phyloP scores from a whole-genome alignment of 2,797 vertebrate genomes.

The Spondyliosoma cantharus region DNA sequence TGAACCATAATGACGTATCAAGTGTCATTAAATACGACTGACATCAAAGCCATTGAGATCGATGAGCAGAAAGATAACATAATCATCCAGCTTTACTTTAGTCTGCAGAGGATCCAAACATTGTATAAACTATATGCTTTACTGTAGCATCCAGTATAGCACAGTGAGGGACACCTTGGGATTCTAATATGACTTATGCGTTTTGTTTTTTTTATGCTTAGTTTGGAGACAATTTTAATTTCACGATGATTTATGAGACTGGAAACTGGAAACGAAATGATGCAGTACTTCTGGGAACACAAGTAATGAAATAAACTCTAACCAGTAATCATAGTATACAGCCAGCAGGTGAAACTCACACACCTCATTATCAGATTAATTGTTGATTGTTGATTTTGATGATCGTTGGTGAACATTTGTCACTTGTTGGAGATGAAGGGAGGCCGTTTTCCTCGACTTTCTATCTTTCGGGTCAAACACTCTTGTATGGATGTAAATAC shows the following conservation, averaged over 20 bases:
- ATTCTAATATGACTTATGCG: too few species aligned
- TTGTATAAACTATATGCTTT: too few species aligned
- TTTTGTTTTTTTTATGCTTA: too few species aligned
- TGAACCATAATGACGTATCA: conserved; percentile 41
- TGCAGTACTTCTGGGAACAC: background rate
- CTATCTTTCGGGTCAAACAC: background rate
- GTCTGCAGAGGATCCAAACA: background rate
- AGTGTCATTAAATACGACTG: conserved; percentile 37
- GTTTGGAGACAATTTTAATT: background rate
- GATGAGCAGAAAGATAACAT: conserved; percentile 31
- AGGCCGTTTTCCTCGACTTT: background rate
- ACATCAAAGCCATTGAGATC: conserved; percentile 34
- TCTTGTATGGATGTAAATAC: background rate
- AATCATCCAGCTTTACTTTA: conserved; percentile 20
- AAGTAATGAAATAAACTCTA: background rate
- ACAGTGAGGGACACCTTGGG: too few species aligned
- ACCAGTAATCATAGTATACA: background rate
- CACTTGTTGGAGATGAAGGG: background rate
- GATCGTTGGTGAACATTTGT: background rate
- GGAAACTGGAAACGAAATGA: background rate
- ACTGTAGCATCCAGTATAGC: background rate
- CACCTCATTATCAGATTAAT: conserved; percentile 25
- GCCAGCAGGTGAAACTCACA: conserved; percentile 9
- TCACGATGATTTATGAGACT: background rate
- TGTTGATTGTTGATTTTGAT: background rate